Evolutionary conservation across 2,113 vertebrate species (phyloP).

Genomic region (Excalfactoria chinensis): DNA sequence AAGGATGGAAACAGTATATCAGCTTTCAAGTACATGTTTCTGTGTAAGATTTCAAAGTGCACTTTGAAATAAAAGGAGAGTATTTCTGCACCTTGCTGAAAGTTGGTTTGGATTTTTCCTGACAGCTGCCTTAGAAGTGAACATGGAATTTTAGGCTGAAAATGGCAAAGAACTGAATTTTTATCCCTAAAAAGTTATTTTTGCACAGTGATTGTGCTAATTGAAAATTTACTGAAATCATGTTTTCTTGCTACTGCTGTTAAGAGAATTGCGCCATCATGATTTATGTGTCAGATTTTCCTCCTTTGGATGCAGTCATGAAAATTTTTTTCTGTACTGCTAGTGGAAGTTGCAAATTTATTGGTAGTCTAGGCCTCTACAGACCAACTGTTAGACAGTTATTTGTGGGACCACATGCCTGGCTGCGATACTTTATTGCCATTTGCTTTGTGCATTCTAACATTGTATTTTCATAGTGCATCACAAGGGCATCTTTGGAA

Average conservation of each 20-base stretch:
- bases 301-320: not conserved
- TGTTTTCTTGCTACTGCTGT: not conserved
- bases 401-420: rapidly evolving
- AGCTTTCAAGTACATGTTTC: not conserved
- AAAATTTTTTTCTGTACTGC: not conserved
- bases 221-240: not conserved
- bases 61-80: not conserved
- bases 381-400: not conserved
- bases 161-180: not conserved
- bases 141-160: not conserved
- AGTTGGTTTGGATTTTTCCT: not conserved
- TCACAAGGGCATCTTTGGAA: not conserved
- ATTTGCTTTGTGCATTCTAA: not conserved
- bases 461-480: too few species aligned
- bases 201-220: rapidly evolving
- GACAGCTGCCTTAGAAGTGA: not conserved
- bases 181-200: not conserved
- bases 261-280: not conserved
- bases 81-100: not conserved
- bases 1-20: not conserved
- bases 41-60: not conserved
- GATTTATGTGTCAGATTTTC: not conserved
- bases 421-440: not conserved
- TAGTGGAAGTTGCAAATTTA: not conserved
- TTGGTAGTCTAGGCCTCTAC: not conserved